Evolutionary conservation across 1,140 invertebrate genomes (phyloP), one percentile per base, ranked within the genome.

Genomic region (Matsumurasca onukii): DNA sequence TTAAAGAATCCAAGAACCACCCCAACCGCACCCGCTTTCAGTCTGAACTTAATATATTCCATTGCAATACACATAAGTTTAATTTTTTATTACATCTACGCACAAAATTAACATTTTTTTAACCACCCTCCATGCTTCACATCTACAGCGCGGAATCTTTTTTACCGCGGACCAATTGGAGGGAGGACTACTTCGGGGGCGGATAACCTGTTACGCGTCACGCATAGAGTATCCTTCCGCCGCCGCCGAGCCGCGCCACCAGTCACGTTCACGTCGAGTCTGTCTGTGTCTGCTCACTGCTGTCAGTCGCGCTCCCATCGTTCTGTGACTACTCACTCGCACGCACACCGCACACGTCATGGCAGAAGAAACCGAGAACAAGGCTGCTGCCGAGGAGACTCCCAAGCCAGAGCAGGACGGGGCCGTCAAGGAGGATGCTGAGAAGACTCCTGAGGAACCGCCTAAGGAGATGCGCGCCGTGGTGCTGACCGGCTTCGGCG

Each of bases 381-480:
- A 78, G 70, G 72, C 75, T 51, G 73, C 72, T 63, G 75, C 67
- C 31, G 74, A 76, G 69, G 75, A 75, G 69, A 71, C 49, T 20
- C 67, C 48, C 17, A 67, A 67, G 51, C 39, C 61, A 30, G 39
- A 34, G 64, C 69, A 75, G 30, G 66, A 70, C 77, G 66, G 80
- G 78, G 71, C 81, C 81, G 75, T 77, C 78, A 73, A 76, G 24
- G 81, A 83, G 74, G 82, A 84, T 68, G 83, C 85, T 69, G 83
- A 87, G 74, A 85, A 83, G 72, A 80, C 82, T 71, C 84, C 85
- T 66, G 77, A 79, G 66, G 81, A 84, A 72, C 84, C 87, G 68
- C 84, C 84, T 31, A 91, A 91, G 79, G 90, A 93, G 80, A 92
- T 93, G 91, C 84, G 88, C 79, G 89, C 88, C 70, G 86, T 95